Percentiles rank a stretch among this genome's conserved stretches.
Evolutionary conservation across 2,113 vertebrate species (phyloP).

Genomic region (Myrmecobius fasciatus): DNA sequence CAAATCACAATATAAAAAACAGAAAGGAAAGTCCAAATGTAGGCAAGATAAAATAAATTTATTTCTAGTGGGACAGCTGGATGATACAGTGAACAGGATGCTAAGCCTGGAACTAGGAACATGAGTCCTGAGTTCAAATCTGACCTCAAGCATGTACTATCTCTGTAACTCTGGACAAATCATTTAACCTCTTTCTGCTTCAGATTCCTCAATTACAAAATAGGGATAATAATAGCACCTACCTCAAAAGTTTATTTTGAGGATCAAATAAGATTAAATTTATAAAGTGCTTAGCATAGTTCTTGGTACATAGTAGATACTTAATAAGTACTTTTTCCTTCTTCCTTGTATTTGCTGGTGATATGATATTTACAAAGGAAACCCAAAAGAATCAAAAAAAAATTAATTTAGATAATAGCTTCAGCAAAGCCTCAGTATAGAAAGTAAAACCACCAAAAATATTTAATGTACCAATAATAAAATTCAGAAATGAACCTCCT

Average conservation of each 20-base stretch:
- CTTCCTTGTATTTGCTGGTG: neutral
- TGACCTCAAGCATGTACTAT: neutral
- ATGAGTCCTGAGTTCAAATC: neutral
- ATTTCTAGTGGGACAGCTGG: neutral
- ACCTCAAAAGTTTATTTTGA: neutral
- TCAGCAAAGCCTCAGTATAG: neutral
- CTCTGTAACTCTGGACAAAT: neutral
- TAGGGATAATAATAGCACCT: neutral
- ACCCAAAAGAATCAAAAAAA: neutral
- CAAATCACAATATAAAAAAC: neutral
- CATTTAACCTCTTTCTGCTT: neutral
- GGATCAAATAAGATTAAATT: neutral
- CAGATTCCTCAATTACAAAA: neutral
- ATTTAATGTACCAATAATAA: neutral
- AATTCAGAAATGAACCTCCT: neutral
- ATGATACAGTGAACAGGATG: neutral
- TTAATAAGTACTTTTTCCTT: neutral
- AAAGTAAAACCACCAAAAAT: neutral
- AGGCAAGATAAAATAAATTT: neutral
- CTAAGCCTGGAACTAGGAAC: neutral
- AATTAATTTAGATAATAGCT: neutral
- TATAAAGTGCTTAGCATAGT: neutral
- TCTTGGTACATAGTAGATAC: neutral
- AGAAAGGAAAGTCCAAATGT: neutral
- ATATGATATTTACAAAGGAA: neutral